phyloP scores from a whole-genome alignment of 2,888 invertebrate species.

The Ectropis crepuscularia region DNA sequence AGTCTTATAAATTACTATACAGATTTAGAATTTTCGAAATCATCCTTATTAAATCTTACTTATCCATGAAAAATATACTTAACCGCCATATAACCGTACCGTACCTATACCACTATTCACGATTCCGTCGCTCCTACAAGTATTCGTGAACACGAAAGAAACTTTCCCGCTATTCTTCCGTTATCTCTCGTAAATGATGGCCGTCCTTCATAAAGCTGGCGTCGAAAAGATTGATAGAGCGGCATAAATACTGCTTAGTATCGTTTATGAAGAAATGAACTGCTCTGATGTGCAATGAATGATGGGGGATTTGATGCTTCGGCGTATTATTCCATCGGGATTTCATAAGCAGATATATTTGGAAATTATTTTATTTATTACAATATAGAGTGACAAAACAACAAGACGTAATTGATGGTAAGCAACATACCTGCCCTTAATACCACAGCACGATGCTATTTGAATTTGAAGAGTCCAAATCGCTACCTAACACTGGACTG shows the following conservation, averaged over 20 bases:
- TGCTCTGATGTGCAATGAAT: conserved; percentile 25
- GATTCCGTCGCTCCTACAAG: conserved; percentile 3
- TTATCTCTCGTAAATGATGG: conserved; percentile 42
- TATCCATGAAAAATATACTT: conserved; percentile 9
- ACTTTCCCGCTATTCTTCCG: conserved; percentile 23
- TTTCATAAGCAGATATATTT: too few relatives aligned
- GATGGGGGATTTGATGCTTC: conserved; percentile 18
- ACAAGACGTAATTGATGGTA: too few relatives aligned
- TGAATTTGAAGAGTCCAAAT: too few relatives aligned
- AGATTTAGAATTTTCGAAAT: neutral
- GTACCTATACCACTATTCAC: conserved; percentile 18
- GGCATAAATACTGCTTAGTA: conserved; percentile 34
- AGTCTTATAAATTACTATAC: too few relatives aligned
- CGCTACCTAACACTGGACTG: too few relatives aligned
- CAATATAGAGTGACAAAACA: too few relatives aligned
- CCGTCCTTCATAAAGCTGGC: conserved; percentile 32
- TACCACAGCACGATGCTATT: too few relatives aligned
- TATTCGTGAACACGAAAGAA: conserved; percentile 16
- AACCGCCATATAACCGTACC: neutral
- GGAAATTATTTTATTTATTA: too few relatives aligned
- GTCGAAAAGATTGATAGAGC: conserved; percentile 46
- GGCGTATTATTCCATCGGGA: too few relatives aligned
- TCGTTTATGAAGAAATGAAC: conserved; percentile 30
- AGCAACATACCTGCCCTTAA: too few relatives aligned
- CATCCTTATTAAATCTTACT: neutral